A percentile compares a stretch with the other conserved stretches of the same genome.
These are phyloP conservation scores for Perccottus glenii DNA, from an alignment of 2,113 vertebrate species.

Conservation along the genomic window DNA sequence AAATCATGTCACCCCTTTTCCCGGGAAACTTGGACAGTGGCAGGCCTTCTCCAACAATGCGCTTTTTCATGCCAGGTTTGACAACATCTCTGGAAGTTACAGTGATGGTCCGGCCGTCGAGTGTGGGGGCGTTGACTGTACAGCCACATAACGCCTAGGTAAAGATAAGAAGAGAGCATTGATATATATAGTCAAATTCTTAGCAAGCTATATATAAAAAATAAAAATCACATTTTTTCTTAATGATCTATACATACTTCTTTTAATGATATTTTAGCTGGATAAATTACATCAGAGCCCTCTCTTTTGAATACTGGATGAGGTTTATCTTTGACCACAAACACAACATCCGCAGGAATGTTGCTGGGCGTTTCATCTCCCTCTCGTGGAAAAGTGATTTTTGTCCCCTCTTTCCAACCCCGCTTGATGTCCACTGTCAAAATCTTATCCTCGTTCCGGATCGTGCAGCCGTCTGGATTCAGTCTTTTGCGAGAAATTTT, in stretches of 20 bases:
- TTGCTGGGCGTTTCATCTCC: slow-evolving; percentile 89
- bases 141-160: slow-evolving; percentile 91
- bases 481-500: slow-evolving; percentile 94
- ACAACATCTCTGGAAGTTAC: slow-evolving; percentile 89
- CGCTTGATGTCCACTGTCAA: slow-evolving; percentile 92
- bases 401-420: slow-evolving; percentile 95
- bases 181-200: neutral
- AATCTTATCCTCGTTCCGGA: slow-evolving; percentile 93
- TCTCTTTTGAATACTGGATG: slow-evolving; percentile 88
- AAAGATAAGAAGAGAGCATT: neutral
- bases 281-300: slow-evolving; percentile 91
- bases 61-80: slow-evolving; percentile 87
- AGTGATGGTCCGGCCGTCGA: slow-evolving; percentile 88
- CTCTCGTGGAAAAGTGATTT: slow-evolving; percentile 96
- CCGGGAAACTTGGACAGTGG: slow-evolving; percentile 88
- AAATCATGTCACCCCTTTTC: slow-evolving; percentile 89
- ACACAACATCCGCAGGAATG: slow-evolving; percentile 95
- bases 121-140: slow-evolving; percentile 85
- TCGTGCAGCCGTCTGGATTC: slow-evolving; percentile 86
- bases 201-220: neutral
- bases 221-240: neutral
- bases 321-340: slow-evolving; percentile 94
- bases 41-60: slow-evolving; percentile 88
- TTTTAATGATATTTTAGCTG: slow-evolving; percentile 87
- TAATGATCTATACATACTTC: slow-evolving; percentile 79